Evolutionary conservation across 1,140 invertebrate species (phyloP).

Genomic region (Drosophila willistoni): DNA sequence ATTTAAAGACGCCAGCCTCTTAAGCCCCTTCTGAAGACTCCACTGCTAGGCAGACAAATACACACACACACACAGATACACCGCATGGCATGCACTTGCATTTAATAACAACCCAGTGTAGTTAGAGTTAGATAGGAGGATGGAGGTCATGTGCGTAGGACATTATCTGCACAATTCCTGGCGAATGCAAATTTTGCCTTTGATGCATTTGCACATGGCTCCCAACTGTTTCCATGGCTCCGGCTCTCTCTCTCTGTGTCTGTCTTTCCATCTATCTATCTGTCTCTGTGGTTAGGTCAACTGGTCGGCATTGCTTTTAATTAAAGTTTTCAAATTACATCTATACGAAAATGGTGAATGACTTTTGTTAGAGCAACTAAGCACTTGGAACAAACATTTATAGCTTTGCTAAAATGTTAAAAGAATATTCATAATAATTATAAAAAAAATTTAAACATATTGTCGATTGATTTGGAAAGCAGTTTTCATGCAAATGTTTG

Average conservation of each 20-base stretch:
- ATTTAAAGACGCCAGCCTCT: too few species aligned
- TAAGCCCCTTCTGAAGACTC: neutral
- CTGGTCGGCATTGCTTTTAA: conserved; percentile 57
- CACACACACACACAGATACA: conserved; percentile 9
- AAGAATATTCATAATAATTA: conserved; percentile 29
- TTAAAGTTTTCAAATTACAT: conserved; percentile 73
- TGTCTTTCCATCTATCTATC: conserved; percentile 10
- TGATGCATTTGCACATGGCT: conserved; percentile 66
- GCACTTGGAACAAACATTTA: neutral
- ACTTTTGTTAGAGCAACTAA: conserved; percentile 41
- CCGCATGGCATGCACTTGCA: conserved; percentile 60
- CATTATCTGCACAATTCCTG: conserved; percentile 67
- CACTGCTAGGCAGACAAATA: conserved; percentile 14
- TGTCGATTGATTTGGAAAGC: conserved; percentile 1
- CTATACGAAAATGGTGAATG: conserved; percentile 52
- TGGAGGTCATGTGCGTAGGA: conserved; percentile 40
- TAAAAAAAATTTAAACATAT: conserved; percentile 23
- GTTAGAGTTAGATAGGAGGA: conserved; percentile 11
- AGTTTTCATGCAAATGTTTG: conserved; percentile 1
- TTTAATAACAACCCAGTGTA: conserved; percentile 55
- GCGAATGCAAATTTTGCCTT: conserved; percentile 62
- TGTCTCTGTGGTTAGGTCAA: conserved; percentile 24
- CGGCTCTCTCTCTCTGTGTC: neutral
- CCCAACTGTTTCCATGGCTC: conserved; percentile 25
- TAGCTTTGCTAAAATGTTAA: neutral